Evolutionary conservation across 2,888 invertebrate genomes (phyloP).

Genomic region (Empis stercorea): DNA sequence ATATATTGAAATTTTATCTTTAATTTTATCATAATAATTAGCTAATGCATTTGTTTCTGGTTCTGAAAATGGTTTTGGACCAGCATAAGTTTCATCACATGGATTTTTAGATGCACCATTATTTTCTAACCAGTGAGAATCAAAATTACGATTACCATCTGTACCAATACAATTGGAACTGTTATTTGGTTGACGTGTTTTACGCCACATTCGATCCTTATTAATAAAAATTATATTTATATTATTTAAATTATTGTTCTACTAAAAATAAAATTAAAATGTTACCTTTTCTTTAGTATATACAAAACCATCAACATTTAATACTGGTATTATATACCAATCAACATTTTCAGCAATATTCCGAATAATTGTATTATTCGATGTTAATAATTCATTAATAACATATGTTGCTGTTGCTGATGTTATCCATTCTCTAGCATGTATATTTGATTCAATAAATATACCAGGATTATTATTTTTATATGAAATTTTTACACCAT

Average conservation of each 20-base stretch:
- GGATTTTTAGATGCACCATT: conserved; percentile 38
- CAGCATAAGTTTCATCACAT: conserved; percentile 38
- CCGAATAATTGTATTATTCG: conserved; percentile 40
- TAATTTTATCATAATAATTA: conserved; percentile 35
- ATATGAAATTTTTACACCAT: conserved; percentile 41
- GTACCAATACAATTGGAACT: conserved; percentile 27
- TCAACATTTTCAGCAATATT: conserved; percentile 51
- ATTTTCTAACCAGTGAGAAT: conserved; percentile 26
- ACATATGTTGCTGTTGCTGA: conserved; percentile 57
- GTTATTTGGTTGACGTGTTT: conserved; percentile 43
- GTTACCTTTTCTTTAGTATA: conserved; percentile 50
- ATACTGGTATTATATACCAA: conserved; percentile 62
- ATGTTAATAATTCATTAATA: conserved; percentile 55
- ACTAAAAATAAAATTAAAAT: too few relatives aligned
- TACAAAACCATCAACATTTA: conserved; percentile 63
- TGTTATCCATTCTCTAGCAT: conserved; percentile 60
- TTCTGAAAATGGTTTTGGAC: conserved; percentile 43
- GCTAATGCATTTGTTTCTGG: conserved; percentile 40
- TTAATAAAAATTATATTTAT: background rate
- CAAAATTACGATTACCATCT: conserved; percentile 34
- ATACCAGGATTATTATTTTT: conserved; percentile 39
- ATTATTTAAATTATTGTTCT: too few relatives aligned
- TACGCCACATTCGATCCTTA: conserved; percentile 52
- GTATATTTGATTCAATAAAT: conserved; percentile 53
- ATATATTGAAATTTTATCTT: conserved; percentile 38